Percentiles rank a stretch among this genome's conserved stretches.
Conservation (phyloP, 2,113 vertebrate genomes). For the Oreocharis arfaki region DNA sequence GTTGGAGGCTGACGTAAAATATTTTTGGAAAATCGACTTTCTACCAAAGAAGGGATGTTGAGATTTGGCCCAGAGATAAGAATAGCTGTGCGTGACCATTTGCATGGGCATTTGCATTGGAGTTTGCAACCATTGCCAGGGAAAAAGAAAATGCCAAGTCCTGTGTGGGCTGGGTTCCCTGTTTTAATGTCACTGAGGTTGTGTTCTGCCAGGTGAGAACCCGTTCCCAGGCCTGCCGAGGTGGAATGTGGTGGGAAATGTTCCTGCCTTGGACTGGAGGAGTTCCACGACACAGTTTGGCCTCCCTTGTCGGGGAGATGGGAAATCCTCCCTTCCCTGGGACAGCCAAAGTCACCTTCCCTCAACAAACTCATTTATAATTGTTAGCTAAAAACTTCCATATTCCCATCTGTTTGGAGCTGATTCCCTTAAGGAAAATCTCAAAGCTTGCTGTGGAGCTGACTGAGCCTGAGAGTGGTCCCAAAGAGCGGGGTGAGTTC, state of each 20-base stretch:
- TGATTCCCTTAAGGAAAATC: background rate
- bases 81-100: background rate
- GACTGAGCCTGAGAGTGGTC: background rate
- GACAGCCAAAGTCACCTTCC: background rate
- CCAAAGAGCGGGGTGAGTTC: background rate
- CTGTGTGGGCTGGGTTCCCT: background rate
- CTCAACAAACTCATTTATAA: background rate
- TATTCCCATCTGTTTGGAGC: background rate
- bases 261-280: background rate
- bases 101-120: background rate
- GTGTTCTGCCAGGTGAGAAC: background rate
- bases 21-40: background rate
- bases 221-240: background rate
- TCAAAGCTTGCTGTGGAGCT: background rate
- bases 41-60: background rate
- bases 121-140: background rate
- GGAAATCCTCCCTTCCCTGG: background rate
- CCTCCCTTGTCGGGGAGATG: background rate
- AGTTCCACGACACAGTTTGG: background rate
- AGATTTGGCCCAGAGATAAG: constrained; percentile 1
- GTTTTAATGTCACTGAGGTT: background rate
- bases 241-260: background rate
- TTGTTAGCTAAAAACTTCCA: background rate
- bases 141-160: background rate
- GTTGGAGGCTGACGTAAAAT: background rate